These are phyloP conservation scores for Osmerus eperlanus DNA, from an alignment of 2,113 vertebrate genomes.

Conservation along the genomic window DNA sequence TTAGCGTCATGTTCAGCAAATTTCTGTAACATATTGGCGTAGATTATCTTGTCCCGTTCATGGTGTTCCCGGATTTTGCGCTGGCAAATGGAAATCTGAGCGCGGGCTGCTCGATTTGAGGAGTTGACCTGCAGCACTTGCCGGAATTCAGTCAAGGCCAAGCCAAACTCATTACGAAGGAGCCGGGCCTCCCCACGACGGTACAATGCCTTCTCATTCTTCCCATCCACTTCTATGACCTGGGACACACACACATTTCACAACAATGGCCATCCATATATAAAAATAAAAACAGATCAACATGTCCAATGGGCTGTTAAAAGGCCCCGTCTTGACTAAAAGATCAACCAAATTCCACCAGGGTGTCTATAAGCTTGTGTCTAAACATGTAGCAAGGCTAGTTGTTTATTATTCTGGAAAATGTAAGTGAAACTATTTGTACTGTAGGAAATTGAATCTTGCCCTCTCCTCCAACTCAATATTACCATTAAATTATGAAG, in stretches of 20 bases:
- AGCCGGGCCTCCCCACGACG: slow-evolving; percentile 86
- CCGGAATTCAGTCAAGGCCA: slow-evolving; percentile 86
- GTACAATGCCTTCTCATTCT: slow-evolving; percentile 92
- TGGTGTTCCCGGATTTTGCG: slow-evolving; percentile 89
- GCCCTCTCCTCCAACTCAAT: no score
- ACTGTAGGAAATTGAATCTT: no score
- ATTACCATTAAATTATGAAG: no score
- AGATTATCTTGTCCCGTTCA: slow-evolving; percentile 86
- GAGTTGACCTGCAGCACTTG: slow-evolving; percentile 87
- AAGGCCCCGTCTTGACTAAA: no score
- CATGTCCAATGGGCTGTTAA: neutral
- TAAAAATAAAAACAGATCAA: slow-evolving; percentile 4
- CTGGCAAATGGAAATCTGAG: slow-evolving; percentile 85
- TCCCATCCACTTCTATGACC: slow-evolving; percentile 84
- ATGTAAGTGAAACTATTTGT: no score
- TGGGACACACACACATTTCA: slow-evolving; percentile 40
- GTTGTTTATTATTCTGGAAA: no score
- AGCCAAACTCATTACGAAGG: slow-evolving; percentile 85
- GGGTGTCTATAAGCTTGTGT: no score
- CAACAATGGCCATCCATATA: neutral
- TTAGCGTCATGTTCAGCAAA: slow-evolving; percentile 91
- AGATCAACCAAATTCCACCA: no score
- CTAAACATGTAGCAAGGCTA: no score
- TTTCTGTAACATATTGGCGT: slow-evolving; percentile 97
- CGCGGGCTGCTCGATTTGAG: slow-evolving; percentile 83